Evolutionary conservation across 2,888 invertebrate genomes (phyloP).

Genomic region (Poecilus cupreus): DNA sequence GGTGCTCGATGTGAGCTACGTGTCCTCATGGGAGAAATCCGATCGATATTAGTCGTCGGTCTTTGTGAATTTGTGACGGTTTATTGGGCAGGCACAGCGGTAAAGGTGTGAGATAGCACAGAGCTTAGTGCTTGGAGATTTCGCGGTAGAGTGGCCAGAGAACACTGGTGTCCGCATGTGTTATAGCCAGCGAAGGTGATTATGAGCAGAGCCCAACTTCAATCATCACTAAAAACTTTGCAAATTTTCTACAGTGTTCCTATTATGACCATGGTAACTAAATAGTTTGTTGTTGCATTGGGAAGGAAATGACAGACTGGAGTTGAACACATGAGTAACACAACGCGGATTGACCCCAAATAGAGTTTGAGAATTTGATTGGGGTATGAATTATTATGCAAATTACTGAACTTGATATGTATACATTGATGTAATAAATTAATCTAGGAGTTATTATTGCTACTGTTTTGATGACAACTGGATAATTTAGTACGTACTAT

Average conservation of each 20-base stretch:
- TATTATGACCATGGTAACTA: not conserved
- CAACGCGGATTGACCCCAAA: too few relatives aligned
- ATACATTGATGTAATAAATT: not conserved
- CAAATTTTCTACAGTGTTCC: too few relatives aligned
- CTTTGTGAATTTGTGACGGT: slow-evolving; percentile 55
- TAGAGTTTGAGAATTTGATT: slow-evolving; percentile 6
- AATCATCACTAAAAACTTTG: too few relatives aligned
- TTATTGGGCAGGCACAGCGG: slow-evolving; percentile 51
- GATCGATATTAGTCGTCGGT: slow-evolving; percentile 47
- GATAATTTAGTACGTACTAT: too few relatives aligned
- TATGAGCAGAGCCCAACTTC: too few relatives aligned
- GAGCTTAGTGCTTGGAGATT: slow-evolving; percentile 20
- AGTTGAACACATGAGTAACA: too few relatives aligned
- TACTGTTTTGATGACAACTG: too few relatives aligned
- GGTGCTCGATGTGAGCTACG: slow-evolving; percentile 32
- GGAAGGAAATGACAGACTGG: not conserved
- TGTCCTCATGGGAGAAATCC: slow-evolving; percentile 4
- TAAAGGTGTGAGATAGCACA: slow-evolving; percentile 20
- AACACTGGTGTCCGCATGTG: not conserved
- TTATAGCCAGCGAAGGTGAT: not conserved
- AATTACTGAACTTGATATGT: not conserved
- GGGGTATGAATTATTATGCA: slow-evolving; percentile 24
- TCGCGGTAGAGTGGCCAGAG: not conserved
- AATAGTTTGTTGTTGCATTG: slow-evolving; percentile 6
- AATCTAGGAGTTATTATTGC: too few relatives aligned